Evolutionary conservation across 2,113 vertebrate species (phyloP), one percentile per base, ranked within the genome.

Genomic region (Caretta caretta): DNA sequence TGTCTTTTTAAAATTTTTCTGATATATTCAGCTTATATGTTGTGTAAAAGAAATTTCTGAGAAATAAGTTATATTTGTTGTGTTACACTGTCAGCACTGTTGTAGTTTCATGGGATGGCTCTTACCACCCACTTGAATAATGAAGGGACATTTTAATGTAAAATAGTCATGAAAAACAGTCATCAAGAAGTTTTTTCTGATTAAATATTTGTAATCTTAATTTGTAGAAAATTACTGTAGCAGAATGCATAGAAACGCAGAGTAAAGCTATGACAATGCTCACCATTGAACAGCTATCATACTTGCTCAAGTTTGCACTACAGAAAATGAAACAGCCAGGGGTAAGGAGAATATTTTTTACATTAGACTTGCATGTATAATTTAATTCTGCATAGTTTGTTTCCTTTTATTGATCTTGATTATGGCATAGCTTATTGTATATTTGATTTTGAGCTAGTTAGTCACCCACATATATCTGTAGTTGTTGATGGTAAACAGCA

Each of bases 251-350:
- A 98, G 99, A 99, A 98, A 99, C 99, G 57, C 99, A 99, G 98
- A 99, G 99, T 98, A 99, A 99, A 98, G 99, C 99, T 94, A 99
- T 99, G 99, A 99, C 99, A 57, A 99, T 99, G 99, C 98, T 99
- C 96, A 99, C 99, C 94, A 99, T 99, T 76, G 99, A 99, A 97
- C 99, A 99, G 96, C 98, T 99, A 92, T 99, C 99, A 35, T 99
- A 99, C 98, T 98, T 99, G 98, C 99, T 99, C 95, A 99, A 99
- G 99, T 99, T 99, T 98, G 99, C 99, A 98, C 99, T 99, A 97
- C 99, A 99, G 98, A 99, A 99, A 98, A 99, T 99, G 98, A 99
- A 99, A 97, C 99, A 99, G 96, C 99, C 99, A 80, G 99, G 99
- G 99, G 99, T 99, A 99, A 99, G 99, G 79, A 93, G 59, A 42